phyloP scores from a whole-genome alignment of 2,113 vertebrate genomes.

The Hippotragus niger region DNA sequence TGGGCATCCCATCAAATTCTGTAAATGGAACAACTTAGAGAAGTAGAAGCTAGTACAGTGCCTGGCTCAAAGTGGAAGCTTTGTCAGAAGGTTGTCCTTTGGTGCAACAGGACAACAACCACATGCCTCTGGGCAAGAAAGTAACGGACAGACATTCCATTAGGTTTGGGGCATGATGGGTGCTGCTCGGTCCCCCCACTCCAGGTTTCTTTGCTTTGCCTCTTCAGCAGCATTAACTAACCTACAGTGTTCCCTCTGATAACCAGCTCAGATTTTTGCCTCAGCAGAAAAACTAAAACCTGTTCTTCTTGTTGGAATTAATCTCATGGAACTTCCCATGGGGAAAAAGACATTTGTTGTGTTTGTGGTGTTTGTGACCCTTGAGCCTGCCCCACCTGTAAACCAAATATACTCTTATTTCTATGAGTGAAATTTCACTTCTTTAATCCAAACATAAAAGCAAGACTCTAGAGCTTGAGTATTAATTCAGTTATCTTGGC shows the following conservation, averaged over 20 bases:
- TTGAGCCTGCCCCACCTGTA: neutral
- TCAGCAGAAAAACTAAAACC: conserved; percentile 13
- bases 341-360: neutral
- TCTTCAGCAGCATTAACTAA: neutral
- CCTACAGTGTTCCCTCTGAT: neutral
- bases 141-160: too few relatives aligned
- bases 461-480: neutral
- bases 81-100: neutral
- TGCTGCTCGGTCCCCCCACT: neutral
- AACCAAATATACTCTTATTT: neutral
- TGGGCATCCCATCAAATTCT: neutral
- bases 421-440: conserved; percentile 31
- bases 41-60: neutral
- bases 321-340: neutral
- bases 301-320: conserved; percentile 39
- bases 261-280: neutral
- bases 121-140: neutral
- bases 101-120: neutral
- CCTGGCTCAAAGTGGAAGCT: neutral
- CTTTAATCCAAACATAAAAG: neutral
- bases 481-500: neutral
- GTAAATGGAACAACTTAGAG: neutral
- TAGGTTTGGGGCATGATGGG: neutral
- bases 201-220: neutral
- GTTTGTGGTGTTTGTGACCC: neutral